These are phyloP conservation scores for Wiebesia pumilae DNA, from an alignment of 1,140 invertebrate genomes.

Conservation along the genomic window DNA sequence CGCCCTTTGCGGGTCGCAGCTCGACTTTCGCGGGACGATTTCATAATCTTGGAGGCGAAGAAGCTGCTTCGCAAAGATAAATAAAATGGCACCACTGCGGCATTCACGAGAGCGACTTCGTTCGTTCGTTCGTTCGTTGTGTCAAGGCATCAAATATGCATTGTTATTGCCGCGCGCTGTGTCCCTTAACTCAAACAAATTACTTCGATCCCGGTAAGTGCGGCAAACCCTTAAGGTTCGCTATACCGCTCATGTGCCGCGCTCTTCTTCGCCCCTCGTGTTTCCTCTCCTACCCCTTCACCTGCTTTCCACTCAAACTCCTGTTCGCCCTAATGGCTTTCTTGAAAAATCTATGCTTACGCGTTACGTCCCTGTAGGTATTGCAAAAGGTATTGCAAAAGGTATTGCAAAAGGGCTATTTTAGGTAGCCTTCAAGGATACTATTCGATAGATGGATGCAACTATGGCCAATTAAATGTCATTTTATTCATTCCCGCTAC, in stretches of 20 bases:
- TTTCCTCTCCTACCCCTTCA: background rate
- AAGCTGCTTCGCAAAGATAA: slow-evolving; percentile 30
- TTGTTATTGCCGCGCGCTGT: slow-evolving; percentile 58
- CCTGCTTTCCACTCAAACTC: background rate
- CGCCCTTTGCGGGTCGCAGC: background rate
- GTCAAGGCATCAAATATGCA: slow-evolving; percentile 54
- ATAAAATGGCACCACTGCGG: slow-evolving; percentile 3
- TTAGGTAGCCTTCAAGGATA: too few species aligned
- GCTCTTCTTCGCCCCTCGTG: background rate
- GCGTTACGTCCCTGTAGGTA: too few species aligned
- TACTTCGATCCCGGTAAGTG: slow-evolving; percentile 59
- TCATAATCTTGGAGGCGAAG: slow-evolving; percentile 2
- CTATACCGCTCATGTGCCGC: slow-evolving; percentile 24
- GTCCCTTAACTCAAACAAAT: slow-evolving; percentile 65
- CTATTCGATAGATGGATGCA: too few species aligned
- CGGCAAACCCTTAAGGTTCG: slow-evolving; percentile 49
- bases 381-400: too few species aligned
- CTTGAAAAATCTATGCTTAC: too few species aligned
- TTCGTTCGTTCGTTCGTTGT: background rate
- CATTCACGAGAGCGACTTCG: background rate
- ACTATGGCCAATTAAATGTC: too few species aligned
- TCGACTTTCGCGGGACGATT: background rate
- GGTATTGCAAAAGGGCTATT: too few species aligned
- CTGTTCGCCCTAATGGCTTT: slow-evolving; percentile 14
- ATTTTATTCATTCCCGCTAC: too few species aligned